These are phyloP conservation scores for Amiota communis DNA, from an alignment of 2,888 invertebrate species.

Conservation along the genomic window DNA sequence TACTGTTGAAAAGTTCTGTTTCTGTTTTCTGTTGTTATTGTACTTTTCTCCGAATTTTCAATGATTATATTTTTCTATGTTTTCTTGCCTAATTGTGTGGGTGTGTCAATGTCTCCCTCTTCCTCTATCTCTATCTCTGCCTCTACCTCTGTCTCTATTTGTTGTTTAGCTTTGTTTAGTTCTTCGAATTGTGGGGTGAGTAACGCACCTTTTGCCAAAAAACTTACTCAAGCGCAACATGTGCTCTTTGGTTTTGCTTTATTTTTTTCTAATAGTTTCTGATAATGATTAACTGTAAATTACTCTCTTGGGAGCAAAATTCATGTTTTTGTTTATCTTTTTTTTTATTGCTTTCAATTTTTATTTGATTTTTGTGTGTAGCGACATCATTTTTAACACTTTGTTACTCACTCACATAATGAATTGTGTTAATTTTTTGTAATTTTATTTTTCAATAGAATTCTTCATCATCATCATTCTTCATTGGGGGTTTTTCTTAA, in stretches of 20 bases:
- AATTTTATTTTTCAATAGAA: constrained; percentile 8
- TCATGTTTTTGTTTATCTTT: constrained; percentile 28
- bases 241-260: constrained; percentile 33
- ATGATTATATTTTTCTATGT: background rate
- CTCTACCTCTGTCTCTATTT: background rate
- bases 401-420: constrained; percentile 45
- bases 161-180: background rate
- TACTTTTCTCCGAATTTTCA: background rate
- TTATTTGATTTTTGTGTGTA: constrained; percentile 27
- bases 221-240: constrained; percentile 19
- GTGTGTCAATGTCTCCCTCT: constrained; percentile 8
- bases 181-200: constrained; percentile 11
- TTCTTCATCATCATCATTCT: background rate
- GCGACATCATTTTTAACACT: constrained; percentile 55
- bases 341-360: background rate
- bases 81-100: constrained; percentile 22
- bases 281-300: background rate
- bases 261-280: constrained; percentile 1
- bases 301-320: background rate
- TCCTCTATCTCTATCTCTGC: too few species aligned
- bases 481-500: too few species aligned
- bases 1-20: constrained; percentile 13
- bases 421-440: constrained; percentile 23
- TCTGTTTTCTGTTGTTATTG: constrained; percentile 1
- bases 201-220: constrained; percentile 24